phyloP scores from a whole-genome alignment of 2,888 invertebrate genomes.

The Sepiola atlantica region DNA sequence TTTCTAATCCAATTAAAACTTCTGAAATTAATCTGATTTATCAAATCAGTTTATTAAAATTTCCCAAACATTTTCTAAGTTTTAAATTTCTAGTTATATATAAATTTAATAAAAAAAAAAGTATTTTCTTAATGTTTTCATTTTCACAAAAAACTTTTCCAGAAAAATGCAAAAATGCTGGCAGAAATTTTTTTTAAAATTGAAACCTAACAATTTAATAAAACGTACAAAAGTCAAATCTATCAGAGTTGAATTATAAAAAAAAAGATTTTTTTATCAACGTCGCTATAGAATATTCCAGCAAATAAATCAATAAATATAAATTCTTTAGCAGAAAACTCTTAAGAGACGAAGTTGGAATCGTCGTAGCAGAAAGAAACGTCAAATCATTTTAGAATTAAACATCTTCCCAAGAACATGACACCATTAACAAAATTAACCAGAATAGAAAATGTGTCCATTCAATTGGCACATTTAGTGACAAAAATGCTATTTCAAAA shows the following conservation, averaged over 20 bases:
- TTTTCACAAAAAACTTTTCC: background rate
- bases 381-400: background rate
- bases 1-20: too few species aligned
- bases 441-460: too few species aligned
- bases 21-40: too few species aligned
- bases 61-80: too few species aligned
- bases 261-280: background rate
- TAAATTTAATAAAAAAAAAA: too few species aligned
- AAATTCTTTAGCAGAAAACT: background rate
- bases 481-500: too few species aligned
- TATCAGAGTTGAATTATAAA: background rate
- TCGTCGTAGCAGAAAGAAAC: constrained; percentile 10
- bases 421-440: background rate
- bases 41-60: too few species aligned
- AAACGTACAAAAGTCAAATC: background rate
- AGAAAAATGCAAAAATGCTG: background rate
- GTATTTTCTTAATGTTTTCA: background rate
- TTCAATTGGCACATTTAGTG: too few species aligned
- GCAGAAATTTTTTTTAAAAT: background rate
- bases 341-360: constrained; percentile 41
- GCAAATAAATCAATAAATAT: background rate
- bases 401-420: background rate
- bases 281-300: background rate
- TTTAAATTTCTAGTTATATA: too few species aligned
- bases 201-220: background rate